Conservation (phyloP, 2,113 vertebrate species). For the Ariopsis seemanni region DNA sequence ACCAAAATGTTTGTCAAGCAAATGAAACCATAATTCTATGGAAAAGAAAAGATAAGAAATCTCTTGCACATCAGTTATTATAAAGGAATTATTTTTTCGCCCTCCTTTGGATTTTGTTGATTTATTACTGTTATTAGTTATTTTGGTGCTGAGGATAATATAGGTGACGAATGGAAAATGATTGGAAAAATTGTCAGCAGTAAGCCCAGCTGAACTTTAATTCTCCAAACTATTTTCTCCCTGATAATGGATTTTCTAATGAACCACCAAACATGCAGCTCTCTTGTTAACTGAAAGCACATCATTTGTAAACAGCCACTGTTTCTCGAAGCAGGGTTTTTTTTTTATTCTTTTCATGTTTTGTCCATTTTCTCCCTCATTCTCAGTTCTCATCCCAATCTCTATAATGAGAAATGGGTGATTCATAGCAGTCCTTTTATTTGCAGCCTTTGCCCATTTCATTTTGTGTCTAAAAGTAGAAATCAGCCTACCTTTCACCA, state of each 20-base stretch:
- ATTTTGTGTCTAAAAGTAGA: slow-evolving; percentile 63
- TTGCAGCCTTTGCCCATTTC: slow-evolving; percentile 57
- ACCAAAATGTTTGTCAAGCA: neutral
- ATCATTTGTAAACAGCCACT: slow-evolving; percentile 62
- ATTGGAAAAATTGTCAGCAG: neutral
- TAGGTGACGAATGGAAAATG: neutral
- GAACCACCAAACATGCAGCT: slow-evolving; percentile 1
- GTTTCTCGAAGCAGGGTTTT: slow-evolving; percentile 52
- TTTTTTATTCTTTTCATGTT: slow-evolving; percentile 48
- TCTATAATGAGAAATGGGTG: slow-evolving; percentile 64
- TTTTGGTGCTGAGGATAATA: neutral
- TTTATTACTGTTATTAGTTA: neutral
- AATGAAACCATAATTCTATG: neutral
- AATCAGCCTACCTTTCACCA: slow-evolving; percentile 57
- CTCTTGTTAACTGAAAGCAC: slow-evolving; percentile 7
- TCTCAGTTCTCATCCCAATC: slow-evolving; percentile 52
- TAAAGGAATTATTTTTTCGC: neutral
- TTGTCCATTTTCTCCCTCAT: slow-evolving; percentile 29
- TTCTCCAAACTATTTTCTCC: neutral
- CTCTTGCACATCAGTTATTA: neutral
- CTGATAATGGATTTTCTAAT: slow-evolving; percentile 19
- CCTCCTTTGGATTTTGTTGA: neutral
- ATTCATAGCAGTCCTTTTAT: slow-evolving; percentile 65
- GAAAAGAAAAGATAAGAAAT: neutral
- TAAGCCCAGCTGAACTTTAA: neutral